These are phyloP conservation scores for Papilio machaon DNA, from an alignment of 1,140 invertebrate genomes.

Conservation along the genomic window DNA sequence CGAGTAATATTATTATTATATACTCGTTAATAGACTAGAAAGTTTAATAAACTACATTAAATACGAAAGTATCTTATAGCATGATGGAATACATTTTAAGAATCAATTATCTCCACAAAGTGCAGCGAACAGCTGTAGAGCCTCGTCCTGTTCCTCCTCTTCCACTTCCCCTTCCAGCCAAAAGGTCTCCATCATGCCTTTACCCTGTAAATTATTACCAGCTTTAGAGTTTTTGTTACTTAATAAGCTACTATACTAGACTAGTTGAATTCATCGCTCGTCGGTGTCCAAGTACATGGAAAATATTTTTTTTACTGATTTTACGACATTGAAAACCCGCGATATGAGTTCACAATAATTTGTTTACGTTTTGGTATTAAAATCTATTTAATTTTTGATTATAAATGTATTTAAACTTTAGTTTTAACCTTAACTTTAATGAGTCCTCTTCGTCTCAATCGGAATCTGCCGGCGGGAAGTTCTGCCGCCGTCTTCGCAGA, in stretches of 20 bases:
- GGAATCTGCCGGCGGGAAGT: conserved; percentile 81
- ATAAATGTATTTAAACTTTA: too few relatives aligned
- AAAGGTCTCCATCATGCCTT: conserved; percentile 93
- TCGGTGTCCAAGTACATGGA: too few relatives aligned
- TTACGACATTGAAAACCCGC: too few relatives aligned
- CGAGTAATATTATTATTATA: too few relatives aligned
- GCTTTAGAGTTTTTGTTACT: too few relatives aligned
- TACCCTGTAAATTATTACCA: conserved; percentile 84
- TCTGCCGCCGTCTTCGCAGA: conserved; percentile 85
- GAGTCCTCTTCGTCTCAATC: conserved; percentile 65
- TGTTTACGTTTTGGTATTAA: too few relatives aligned
- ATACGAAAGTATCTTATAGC: neutral
- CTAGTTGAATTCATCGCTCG: too few relatives aligned
- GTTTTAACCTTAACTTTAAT: conserved; percentile 74
- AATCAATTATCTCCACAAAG: conserved; percentile 66
- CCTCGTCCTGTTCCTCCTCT: conserved; percentile 72
- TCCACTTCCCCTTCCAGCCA: conserved; percentile 86
- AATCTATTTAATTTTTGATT: too few relatives aligned
- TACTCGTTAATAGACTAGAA: neutral
- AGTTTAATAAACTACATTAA: neutral
- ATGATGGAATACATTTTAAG: neutral
- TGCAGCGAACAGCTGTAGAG: conserved; percentile 67
- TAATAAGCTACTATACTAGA: too few relatives aligned
- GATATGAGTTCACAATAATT: too few relatives aligned
- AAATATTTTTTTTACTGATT: conserved; percentile 1